Percentiles rank a stretch among this genome's conserved stretches.
Evolutionary conservation across 1,140 invertebrate species (phyloP).

Genomic region (Diachasma alloeum): DNA sequence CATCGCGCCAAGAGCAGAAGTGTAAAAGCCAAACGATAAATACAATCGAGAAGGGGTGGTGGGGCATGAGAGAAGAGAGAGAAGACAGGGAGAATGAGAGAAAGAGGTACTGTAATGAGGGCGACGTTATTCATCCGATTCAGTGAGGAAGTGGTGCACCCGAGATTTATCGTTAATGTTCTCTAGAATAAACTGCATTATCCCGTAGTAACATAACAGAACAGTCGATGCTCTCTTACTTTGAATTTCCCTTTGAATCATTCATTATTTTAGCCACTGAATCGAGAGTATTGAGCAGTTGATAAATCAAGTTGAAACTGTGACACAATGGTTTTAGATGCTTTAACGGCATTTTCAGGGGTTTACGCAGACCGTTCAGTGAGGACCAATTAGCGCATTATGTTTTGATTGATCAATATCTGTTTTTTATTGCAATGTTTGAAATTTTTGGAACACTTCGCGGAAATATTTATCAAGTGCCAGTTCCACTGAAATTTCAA

Average conservation of each 20-base stretch:
- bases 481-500: too few species aligned
- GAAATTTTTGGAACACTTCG: too few species aligned
- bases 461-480: too few species aligned
- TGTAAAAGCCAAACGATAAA: background rate
- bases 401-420: too few species aligned
- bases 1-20: background rate
- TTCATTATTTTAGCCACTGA: background rate
- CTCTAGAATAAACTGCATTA: slow-evolving; percentile 17
- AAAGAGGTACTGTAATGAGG: slow-evolving; percentile 19
- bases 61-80: slow-evolving; percentile 13
- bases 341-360: too few species aligned
- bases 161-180: slow-evolving; percentile 22
- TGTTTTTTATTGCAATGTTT: too few species aligned
- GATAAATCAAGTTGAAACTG: background rate
- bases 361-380: background rate
- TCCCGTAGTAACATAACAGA: background rate
- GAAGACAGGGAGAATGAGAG: background rate
- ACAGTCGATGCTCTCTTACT: background rate
- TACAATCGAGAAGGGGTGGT: background rate
- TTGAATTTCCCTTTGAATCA: slow-evolving; percentile 6
- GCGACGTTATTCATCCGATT: slow-evolving; percentile 27
- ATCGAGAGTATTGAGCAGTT: background rate
- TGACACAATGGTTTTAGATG: too few species aligned
- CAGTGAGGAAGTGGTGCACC: slow-evolving; percentile 8
- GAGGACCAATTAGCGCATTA: too few species aligned